These are phyloP conservation scores for Synanceia verrucosa DNA, from an alignment of 2,797 vertebrate genomes.

Conservation along the genomic window DNA sequence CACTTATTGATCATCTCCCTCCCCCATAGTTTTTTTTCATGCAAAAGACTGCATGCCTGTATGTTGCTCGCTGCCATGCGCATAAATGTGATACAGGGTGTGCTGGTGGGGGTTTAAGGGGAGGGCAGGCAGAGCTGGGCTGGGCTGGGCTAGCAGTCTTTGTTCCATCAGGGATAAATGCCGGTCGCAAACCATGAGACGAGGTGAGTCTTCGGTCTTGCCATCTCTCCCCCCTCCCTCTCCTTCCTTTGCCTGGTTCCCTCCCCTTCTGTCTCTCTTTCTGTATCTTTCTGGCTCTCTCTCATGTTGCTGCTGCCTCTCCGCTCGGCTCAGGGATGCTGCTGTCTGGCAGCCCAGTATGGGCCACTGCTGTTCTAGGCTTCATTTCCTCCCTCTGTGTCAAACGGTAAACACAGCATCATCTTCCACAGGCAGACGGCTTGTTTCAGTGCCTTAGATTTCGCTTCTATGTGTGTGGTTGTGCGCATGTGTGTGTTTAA, in stretches of 20 bases:
- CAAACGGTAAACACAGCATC: conserved; percentile 83
- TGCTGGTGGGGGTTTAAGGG: conserved; percentile 52
- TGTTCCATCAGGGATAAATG: conserved; percentile 72
- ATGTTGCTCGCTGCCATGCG: conserved; percentile 26
- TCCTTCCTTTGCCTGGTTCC: neutral
- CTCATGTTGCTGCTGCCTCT: conserved; percentile 38
- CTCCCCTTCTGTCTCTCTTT: conserved; percentile 31
- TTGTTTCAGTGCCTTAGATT: conserved; percentile 30
- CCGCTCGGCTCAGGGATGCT: conserved; percentile 75
- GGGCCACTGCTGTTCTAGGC: conserved; percentile 89
- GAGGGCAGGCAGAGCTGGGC: conserved; percentile 59
- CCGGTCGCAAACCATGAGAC: conserved; percentile 59
- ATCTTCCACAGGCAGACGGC: conserved; percentile 44
- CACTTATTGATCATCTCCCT: conserved; percentile 55
- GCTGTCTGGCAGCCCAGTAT: conserved; percentile 60
- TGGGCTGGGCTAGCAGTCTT: conserved; percentile 57
- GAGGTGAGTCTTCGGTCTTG: conserved; percentile 77
- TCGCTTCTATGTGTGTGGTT: conserved; percentile 23
- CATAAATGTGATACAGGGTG: conserved; percentile 51
- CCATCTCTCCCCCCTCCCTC: conserved; percentile 56
- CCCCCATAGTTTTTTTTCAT: conserved; percentile 33
- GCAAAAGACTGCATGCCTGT: conserved; percentile 29
- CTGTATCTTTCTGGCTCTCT: conserved; percentile 39
- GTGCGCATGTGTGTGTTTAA: conserved; percentile 57
- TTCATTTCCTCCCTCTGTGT: conserved; percentile 79